Evolutionary conservation across 2,113 vertebrate species (phyloP).

Genomic region (Zootoca vivipara): DNA sequence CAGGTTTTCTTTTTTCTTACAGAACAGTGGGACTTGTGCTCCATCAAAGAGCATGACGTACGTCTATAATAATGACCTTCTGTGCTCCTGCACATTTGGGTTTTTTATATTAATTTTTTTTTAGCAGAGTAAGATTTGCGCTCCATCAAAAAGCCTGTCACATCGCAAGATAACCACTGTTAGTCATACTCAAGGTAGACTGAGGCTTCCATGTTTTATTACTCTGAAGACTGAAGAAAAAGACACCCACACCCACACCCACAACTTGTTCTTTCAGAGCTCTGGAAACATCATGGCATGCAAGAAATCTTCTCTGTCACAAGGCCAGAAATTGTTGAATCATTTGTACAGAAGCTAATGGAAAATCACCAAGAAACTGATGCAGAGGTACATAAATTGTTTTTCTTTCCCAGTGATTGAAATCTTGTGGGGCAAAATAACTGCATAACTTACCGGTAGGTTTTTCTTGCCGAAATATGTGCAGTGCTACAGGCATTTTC

Average conservation of each 20-base stretch:
- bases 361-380: conserved; percentile 69
- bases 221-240: neutral
- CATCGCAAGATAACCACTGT: too few relatives aligned
- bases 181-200: too few relatives aligned
- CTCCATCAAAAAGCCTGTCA: too few relatives aligned
- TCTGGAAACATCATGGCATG: conserved; percentile 77
- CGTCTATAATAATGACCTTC: too few relatives aligned
- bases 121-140: too few relatives aligned
- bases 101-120: too few relatives aligned
- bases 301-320: conserved; percentile 74
- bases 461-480: neutral
- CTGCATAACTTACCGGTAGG: neutral
- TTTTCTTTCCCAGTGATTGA: conserved; percentile 28
- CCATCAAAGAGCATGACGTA: too few relatives aligned
- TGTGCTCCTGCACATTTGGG: too few relatives aligned
- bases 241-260: too few relatives aligned
- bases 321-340: conserved; percentile 74
- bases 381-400: conserved; percentile 64
- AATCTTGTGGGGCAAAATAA: neutral
- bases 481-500: neutral
- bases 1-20: too few relatives aligned
- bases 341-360: conserved; percentile 78
- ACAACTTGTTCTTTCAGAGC: conserved; percentile 56
- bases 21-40: too few relatives aligned
- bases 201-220: neutral